These are phyloP conservation scores for Kradibia gibbosae DNA, from an alignment of 1,140 invertebrate genomes.

Conservation along the genomic window DNA sequence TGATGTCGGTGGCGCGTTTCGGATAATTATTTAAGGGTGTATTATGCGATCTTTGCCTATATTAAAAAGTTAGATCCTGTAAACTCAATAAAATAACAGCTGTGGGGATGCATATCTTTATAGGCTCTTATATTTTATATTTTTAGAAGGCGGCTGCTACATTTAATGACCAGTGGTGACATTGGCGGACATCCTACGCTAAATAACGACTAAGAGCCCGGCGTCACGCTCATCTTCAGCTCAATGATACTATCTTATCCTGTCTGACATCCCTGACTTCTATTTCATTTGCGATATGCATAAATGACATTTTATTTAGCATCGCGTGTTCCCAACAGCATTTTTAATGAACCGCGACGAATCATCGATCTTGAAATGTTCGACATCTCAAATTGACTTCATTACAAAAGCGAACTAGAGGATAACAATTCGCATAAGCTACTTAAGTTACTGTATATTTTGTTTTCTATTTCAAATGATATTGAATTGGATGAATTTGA, in stretches of 20 bases:
- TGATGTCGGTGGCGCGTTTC: no score
- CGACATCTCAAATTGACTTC: background rate
- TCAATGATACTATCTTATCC: background rate
- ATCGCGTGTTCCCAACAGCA: background rate
- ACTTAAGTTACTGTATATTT: background rate
- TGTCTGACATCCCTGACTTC: background rate
- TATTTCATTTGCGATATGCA: background rate
- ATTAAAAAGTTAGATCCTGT: background rate
- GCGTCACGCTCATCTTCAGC: slow-evolving; percentile 58
- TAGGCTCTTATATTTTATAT: background rate
- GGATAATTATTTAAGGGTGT: no score
- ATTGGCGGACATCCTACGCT: slow-evolving; percentile 67
- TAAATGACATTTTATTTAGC: background rate
- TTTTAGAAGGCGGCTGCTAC: background rate
- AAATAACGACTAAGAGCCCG: slow-evolving; percentile 63
- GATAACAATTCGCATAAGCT: background rate
- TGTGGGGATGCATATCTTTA: background rate
- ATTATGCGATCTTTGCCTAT: no score
- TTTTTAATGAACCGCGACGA: background rate
- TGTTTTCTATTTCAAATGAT: background rate
- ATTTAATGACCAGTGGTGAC: slow-evolving; percentile 2
- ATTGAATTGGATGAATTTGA: background rate
- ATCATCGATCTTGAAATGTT: background rate
- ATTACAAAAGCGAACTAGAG: background rate
- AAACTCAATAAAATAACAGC: background rate